Evolutionary conservation across 2,797 vertebrate genomes (phyloP).

Genomic region (Paratrypauchen microcephalus): DNA sequence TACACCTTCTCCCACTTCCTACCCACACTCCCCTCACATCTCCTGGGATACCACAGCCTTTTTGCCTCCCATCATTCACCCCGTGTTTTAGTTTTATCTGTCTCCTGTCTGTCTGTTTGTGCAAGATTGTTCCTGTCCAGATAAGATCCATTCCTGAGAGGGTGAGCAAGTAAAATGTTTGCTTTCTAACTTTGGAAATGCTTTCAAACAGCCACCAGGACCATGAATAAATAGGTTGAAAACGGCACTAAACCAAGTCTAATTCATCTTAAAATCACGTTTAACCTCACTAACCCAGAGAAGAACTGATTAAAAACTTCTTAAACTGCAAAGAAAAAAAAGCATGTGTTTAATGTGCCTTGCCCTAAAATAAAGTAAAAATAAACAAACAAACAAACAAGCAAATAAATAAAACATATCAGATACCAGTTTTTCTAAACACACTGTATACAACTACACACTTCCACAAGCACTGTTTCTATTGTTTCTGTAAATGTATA

Average conservation of each 20-base stretch:
- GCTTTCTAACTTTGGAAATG: not conserved
- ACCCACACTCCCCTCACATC: slow-evolving; percentile 42
- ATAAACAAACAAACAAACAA: no score
- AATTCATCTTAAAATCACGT: not conserved
- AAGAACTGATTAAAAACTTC: not conserved
- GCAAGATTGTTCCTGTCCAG: slow-evolving; percentile 36
- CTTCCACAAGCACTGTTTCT: no score
- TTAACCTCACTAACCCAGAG: not conserved
- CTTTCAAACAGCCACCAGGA: not conserved
- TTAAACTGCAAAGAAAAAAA: not conserved
- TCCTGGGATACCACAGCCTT: slow-evolving; percentile 40
- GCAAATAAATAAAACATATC: no score
- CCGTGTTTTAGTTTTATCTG: slow-evolving; percentile 47
- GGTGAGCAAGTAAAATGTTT: not conserved
- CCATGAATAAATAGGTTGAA: not conserved
- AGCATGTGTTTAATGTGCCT: no score
- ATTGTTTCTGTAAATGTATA: not conserved
- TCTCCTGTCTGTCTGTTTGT: slow-evolving; percentile 35
- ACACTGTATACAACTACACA: no score
- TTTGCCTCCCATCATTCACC: slow-evolving; percentile 25
- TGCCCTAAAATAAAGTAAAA: no score
- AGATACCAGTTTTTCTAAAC: no score
- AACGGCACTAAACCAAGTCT: not conserved
- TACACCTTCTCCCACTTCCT: slow-evolving; percentile 54
- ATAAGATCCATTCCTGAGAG: slow-evolving; percentile 33